Evolutionary conservation across 2,797 vertebrate species (phyloP), one percentile per base, ranked within the genome.

Genomic region (Cichlasoma orientale): DNA sequence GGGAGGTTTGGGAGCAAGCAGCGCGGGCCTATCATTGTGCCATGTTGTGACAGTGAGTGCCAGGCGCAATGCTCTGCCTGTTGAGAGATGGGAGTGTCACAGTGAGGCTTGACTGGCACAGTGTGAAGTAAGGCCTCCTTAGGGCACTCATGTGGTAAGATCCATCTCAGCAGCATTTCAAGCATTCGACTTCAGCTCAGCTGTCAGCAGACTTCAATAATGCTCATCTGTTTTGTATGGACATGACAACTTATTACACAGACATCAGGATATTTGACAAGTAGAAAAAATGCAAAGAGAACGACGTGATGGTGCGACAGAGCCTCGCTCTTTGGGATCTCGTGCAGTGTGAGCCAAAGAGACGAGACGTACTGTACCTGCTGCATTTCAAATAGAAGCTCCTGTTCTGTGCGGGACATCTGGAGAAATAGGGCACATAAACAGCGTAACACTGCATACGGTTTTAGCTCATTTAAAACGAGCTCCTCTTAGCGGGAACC

Each of bases 1-100:
- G 75, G 83, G 86, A 80, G 76, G 74, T 69, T 73, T 54, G 79
- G 77, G 82, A 82, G 79, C 55, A 31, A 78, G 72, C 74, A 61
- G 80, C 16, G 41, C 82, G 75, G 33, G 78, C 82, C 84, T 78
- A 90, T 92, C 90, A 83, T 79, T 58, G 78, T 92, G 89, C 88
- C 83, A 63, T 89, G 90, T 89, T 92, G 86, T 90, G 91, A 89
- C 92, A 92, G 90, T 75, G 21, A 80, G 84, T 89, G 91, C 90
- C 90, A 89, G 79, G 81, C 72, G 68, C 56, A 55, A 75, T 73
- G 88, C 88, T 86, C 87, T 47, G 87, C 80, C 80, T 86, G 87
- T 69, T 84, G 82, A 87, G 88, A 88, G 89, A 90, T 53, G 75
- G 77, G 82, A 82, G 82, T 78, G 86, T 90, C 85, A 75, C 58